Evolutionary conservation across 2,113 vertebrate species (phyloP), one percentile per base, ranked within the genome.

Genomic region (Sporophila hypoxantha): DNA sequence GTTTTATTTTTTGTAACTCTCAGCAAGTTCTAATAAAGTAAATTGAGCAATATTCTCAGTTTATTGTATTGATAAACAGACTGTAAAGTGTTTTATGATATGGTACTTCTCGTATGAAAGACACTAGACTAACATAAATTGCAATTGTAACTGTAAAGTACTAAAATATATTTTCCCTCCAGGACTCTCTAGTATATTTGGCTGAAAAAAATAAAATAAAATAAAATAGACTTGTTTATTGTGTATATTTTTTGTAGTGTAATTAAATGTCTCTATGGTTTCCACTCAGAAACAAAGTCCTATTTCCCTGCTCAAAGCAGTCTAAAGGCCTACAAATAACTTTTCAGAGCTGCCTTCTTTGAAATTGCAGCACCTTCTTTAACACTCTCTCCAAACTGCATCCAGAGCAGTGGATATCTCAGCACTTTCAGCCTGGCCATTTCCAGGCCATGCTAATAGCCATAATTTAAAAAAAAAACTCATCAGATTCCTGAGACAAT

Each of bases 31-130:
- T 94, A 95, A 93, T 92, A 95, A 95, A 95, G 95, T 90, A 93
- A 95, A 95, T 93, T 96, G 88, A 84, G 87, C 82, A 81, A 88
- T 83, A 93, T 93, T 93, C 95, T 90, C 68, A 49, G 67, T 95
- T 96, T 96, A 91, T 96, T 88, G 86, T 91, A 92, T 93, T 93
- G 91, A 93, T 94, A 94, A 95, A 94, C 93, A 94, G 74, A 94
- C 60, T 95, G 84, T 94, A 93, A 96, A 94, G 85, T 91, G 85
- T 82, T 83, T 95, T 89, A 83, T 79, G 89, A 74, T 93, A 90
- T 68, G 84, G 68, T 91, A 90, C 56, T 91, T 91, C 90, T 93
- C 4, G 0, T 93, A 90, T 91, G 41, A 94, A 95, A 96, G 94
- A 92, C 85, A 73, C 74, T 82, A 91, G 41, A 91, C 88, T 93